Conservation (phyloP, 1,140 invertebrate species). For the Vanessa tameamea region DNA sequence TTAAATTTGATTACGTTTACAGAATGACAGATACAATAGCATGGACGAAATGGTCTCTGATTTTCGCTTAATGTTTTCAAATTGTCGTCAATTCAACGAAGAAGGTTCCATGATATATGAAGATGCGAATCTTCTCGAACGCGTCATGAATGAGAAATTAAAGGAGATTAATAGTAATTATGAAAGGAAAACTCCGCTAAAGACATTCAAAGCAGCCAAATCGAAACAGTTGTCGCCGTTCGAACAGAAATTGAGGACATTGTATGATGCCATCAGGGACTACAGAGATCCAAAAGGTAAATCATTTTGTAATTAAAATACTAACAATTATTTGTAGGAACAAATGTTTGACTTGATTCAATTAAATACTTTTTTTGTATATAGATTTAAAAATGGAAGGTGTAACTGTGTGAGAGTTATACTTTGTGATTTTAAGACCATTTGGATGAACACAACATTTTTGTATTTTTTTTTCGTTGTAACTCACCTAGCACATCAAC, state of each 20-base stretch:
- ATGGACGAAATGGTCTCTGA: conserved; percentile 83
- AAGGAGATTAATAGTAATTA: conserved; percentile 83
- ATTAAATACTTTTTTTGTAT: no score
- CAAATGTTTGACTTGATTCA: no score
- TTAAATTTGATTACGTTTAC: conserved; percentile 12
- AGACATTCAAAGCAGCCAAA: conserved; percentile 58
- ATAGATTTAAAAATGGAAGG: no score
- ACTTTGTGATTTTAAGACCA: no score
- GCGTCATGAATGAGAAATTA: conserved; percentile 91
- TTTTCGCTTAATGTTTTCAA: conserved; percentile 94
- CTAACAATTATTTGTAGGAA: no score
- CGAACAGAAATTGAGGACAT: conserved; percentile 90
- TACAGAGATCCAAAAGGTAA: conserved; percentile 92
- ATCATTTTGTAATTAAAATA: not conserved
- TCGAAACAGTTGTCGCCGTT: conserved; percentile 79
- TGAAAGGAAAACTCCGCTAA: conserved; percentile 57
- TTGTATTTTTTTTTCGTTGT: no score
- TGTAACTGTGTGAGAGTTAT: no score
- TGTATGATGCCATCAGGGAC: conserved; percentile 94
- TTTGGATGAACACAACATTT: no score
- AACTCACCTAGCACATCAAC: no score
- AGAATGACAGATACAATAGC: conserved; percentile 83
- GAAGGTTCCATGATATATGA: conserved; percentile 97
- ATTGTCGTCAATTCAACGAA: conserved; percentile 97
- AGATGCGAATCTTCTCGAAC: conserved; percentile 94